Evolutionary conservation across 2,888 invertebrate species (phyloP), one percentile per base, ranked within the genome.

Genomic region (Herminia tarsipennalis): DNA sequence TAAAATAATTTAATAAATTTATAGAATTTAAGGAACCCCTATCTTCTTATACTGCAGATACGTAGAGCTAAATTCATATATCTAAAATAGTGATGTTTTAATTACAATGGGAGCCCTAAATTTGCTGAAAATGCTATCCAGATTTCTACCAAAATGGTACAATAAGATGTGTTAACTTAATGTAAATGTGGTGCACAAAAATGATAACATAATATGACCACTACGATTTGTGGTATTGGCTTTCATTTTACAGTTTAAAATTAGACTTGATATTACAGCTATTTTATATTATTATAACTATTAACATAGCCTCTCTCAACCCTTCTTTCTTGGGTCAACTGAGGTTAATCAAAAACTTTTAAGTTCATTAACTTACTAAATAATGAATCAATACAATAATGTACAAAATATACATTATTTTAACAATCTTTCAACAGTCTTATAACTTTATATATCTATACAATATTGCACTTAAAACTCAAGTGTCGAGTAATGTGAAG

Each of bases 381-480:
- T 79, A 82, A 79, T 81, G 67, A 79, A 78, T 80, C 73, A 80
- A 82, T 86, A 85, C 76, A 82, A 79, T 81, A 88, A 88, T 87
- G 85, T 88, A 90, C 88, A 89, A 86, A 83, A 88, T 87, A 87
- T 88, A 87, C 88, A 89, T 86, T 83, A 84, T 64, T 79, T 72
- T 82, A 88, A 88, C 86, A 88, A 88, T 86, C 79, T 85, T 86
- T 87, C 83, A 91, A 91, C 90, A 91, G 90, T 91, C 90, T 89
- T 88, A 88, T 88, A 89, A 76, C 81, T 84, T 88, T 86, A 85
- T 78, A 79, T 81, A 81, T 76, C 83, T 86, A 86, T 86, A 86
- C 81, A 86, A 76, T 90, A 91, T 91, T 91, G 91, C 91, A 91
- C 90, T 69, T 72, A 63, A 56, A 62, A 65, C 68, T 67, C 63